Evolutionary conservation across 2,888 invertebrate species (phyloP).

Genomic region (Hyppa rectilinea): DNA sequence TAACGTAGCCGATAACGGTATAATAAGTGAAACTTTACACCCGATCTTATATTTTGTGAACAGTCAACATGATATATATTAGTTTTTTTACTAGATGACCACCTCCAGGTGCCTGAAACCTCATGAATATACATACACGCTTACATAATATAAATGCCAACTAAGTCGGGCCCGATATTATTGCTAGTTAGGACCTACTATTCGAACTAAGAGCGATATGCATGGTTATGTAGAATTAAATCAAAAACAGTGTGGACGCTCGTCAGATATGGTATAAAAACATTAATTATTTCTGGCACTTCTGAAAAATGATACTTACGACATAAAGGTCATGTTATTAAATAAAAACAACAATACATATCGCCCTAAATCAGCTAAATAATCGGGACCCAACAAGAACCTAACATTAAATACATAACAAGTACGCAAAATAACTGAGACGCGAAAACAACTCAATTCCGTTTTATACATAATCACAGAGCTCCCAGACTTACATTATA

Average conservation of each 20-base stretch:
- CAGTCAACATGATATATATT: conserved; percentile 64
- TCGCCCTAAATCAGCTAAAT: conserved; percentile 32
- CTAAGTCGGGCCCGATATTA: conserved; percentile 66
- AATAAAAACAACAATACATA: conserved; percentile 28
- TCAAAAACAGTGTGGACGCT: background rate
- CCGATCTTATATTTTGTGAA: conserved; percentile 62
- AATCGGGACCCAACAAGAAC: conserved; percentile 56
- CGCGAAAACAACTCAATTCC: conserved; percentile 61
- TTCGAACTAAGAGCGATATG: conserved; percentile 45
- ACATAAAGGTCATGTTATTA: background rate
- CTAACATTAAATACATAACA: conserved; percentile 55
- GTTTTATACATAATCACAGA: conserved; percentile 65
- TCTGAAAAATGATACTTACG: conserved; percentile 1
- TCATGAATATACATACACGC: conserved; percentile 66
- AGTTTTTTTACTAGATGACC: conserved; percentile 60
- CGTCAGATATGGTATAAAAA: conserved; percentile 9
- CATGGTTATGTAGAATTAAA: conserved; percentile 17
- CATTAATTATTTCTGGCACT: conserved; percentile 1
- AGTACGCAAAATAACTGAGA: conserved; percentile 41
- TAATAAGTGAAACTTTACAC: conserved; percentile 52
- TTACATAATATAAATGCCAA: conserved; percentile 78
- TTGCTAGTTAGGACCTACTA: conserved; percentile 48
- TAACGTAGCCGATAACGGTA: conserved; percentile 48
- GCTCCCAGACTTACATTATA: conserved; percentile 50
- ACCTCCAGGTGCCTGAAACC: conserved; percentile 53